phyloP scores from a whole-genome alignment of 2,888 invertebrate genomes.

The Campaea margaritaria region DNA sequence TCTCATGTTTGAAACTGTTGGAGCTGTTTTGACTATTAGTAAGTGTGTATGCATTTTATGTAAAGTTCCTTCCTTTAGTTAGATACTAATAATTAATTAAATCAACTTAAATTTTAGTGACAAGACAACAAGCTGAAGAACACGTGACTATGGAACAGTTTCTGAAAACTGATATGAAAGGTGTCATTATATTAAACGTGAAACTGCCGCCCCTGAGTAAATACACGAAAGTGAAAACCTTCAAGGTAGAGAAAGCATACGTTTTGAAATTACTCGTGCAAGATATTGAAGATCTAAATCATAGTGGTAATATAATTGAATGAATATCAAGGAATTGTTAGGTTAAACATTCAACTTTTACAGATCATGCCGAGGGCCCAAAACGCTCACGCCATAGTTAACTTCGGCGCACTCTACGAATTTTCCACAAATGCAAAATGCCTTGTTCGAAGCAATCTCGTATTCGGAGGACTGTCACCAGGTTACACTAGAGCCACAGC shows the following conservation, averaged over 20 bases:
- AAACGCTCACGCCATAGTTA: slow-evolving; percentile 90
- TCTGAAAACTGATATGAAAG: slow-evolving; percentile 51
- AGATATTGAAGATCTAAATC: too few species aligned
- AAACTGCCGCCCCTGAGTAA: slow-evolving; percentile 72
- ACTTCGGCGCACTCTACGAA: slow-evolving; percentile 89
- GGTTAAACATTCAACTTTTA: slow-evolving; percentile 15
- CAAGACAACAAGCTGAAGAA: slow-evolving; percentile 34
- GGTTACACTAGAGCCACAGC: slow-evolving; percentile 71
- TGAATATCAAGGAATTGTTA: too few species aligned
- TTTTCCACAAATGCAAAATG: slow-evolving; percentile 52
- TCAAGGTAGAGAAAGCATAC: too few species aligned
- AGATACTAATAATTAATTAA: too few species aligned
- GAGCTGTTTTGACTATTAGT: slow-evolving; percentile 57
- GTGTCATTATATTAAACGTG: slow-evolving; percentile 50
- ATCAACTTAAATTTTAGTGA: slow-evolving; percentile 50
- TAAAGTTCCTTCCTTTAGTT: too few species aligned
- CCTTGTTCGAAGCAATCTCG: slow-evolving; percentile 63
- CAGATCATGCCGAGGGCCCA: slow-evolving; percentile 90
- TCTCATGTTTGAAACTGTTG: slow-evolving; percentile 69
- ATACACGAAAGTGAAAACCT: slow-evolving; percentile 82
- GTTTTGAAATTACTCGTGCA: too few species aligned
- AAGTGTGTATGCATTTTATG: too few species aligned
- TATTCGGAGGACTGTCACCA: slow-evolving; percentile 85
- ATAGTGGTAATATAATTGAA: too few species aligned
- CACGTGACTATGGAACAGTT: slow-evolving; percentile 68